Percentiles rank a stretch among this genome's conserved stretches.
phyloP scores from a whole-genome alignment of 2,113 vertebrate genomes.

The Atherinomorus stipes region DNA sequence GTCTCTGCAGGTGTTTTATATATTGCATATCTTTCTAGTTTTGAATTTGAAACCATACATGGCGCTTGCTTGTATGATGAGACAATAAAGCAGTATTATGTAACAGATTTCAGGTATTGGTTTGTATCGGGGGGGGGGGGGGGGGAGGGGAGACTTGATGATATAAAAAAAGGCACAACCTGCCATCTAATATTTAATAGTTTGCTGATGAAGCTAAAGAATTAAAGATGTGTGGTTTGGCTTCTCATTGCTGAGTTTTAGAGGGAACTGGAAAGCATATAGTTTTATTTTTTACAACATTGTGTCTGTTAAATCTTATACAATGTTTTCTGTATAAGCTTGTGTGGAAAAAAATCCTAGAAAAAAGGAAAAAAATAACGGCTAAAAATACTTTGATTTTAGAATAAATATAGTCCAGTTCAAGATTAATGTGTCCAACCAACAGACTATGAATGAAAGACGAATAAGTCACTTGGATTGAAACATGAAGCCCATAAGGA shows the following conservation, averaged over 20 bases:
- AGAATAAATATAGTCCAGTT: neutral
- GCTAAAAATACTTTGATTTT: too few relatives aligned
- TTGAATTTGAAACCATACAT: neutral
- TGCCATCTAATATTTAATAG: slow-evolving; percentile 9
- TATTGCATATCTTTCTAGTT: neutral
- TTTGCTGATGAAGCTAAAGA: slow-evolving; percentile 6
- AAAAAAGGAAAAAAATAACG: too few relatives aligned
- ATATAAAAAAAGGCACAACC: neutral
- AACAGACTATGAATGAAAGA: neutral
- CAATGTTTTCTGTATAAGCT: too few relatives aligned
- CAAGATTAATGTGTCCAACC: neutral
- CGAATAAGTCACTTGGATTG: neutral
- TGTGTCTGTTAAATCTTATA: slow-evolving; percentile 43
- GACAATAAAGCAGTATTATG: slow-evolving; percentile 24
- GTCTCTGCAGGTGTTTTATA: neutral
- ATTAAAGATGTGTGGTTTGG: slow-evolving; percentile 28
- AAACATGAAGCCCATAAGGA: too few relatives aligned
- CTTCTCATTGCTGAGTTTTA: slow-evolving; percentile 12
- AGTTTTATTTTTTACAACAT: neutral
- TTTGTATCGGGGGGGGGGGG: too few relatives aligned
- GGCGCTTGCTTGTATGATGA: slow-evolving; percentile 8
- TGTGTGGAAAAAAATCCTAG: too few relatives aligned
- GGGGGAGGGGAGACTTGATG: too few relatives aligned
- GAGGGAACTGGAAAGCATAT: neutral
- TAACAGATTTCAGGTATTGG: neutral